These are phyloP conservation scores for Tetragonula clypearis DNA, from an alignment of 1,140 invertebrate genomes.

Conservation along the genomic window DNA sequence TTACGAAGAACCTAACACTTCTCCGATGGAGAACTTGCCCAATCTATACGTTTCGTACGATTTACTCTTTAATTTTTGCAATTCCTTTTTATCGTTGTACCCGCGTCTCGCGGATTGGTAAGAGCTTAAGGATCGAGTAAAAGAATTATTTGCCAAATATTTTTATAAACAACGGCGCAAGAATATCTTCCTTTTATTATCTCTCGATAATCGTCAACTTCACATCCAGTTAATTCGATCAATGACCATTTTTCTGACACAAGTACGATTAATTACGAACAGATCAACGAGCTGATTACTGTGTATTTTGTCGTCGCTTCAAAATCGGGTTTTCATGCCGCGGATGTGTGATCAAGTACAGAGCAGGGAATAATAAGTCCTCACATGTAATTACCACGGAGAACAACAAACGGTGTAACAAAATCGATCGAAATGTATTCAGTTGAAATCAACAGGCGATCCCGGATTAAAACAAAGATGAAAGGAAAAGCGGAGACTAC, in stretches of 20 bases:
- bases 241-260: accelerated
- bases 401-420: neutral
- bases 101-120: no score
- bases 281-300: neutral
- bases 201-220: neutral
- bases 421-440: neutral
- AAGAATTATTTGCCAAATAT: no score
- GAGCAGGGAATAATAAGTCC: neutral
- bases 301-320: neutral
- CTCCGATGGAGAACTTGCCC: no score
- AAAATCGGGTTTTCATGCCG: neutral
- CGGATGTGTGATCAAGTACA: neutral
- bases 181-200: neutral
- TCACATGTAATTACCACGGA: neutral
- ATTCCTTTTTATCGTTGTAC: no score
- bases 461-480: neutral
- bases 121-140: neutral
- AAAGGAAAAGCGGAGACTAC: neutral
- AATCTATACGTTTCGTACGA: no score
- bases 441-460: neutral
- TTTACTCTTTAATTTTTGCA: neutral
- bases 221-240: neutral
- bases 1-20: neutral
- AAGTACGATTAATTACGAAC: no score
- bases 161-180: no score